Evolutionary conservation across 2,113 vertebrate species (phyloP), one percentile per base, ranked within the genome.

Genomic region (Bufo gargarizans): DNA sequence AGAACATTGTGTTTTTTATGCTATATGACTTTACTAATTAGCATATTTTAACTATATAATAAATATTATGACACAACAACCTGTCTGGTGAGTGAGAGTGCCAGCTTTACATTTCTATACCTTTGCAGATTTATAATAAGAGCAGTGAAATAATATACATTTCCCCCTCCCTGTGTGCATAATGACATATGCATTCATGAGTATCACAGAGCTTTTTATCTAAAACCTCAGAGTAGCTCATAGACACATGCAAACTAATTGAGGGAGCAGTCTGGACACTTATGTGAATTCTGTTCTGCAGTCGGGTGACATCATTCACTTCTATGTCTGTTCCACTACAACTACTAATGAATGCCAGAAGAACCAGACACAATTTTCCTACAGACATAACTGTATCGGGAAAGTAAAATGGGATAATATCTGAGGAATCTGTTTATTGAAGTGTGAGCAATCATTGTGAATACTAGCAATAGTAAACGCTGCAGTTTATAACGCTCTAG

Each of bases 371-470:
- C 45, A 50, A 50, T 49, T 76, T 76, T 76, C 72, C 72, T 76
- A 50, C 45, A 76, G 72, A 76, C 45, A 76, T 76, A 76, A 76
- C 45, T 76, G 72, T 76, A 76, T 76, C 45, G 20, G 72, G 47
- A 76, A 76, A 76, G 50, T 76, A 76, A 76, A 76, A 76, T 20
- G 49, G 72, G 72, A 76, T 76, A 76, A 76, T 76, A 47, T 50
- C 45, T 19, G 3, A 76, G 72, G 72, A 76, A 76, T 76, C 72
- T 50, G 72, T 76, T 71, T 72, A 72, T 72, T 76, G 72, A 49
- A 76, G 45, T 45, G 72, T 76, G 45, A 76, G 12, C 17, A 9
- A 10, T 50, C 72, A 50, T 47, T 76, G 47, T 76, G 50, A 76
- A 76, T 17, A 76, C 71, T 22, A 19, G 47, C 45, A 19, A 76